Evolutionary conservation across 2,888 invertebrate species (phyloP), one percentile per base, ranked within the genome.

Genomic region (Periphyllus acericola): DNA sequence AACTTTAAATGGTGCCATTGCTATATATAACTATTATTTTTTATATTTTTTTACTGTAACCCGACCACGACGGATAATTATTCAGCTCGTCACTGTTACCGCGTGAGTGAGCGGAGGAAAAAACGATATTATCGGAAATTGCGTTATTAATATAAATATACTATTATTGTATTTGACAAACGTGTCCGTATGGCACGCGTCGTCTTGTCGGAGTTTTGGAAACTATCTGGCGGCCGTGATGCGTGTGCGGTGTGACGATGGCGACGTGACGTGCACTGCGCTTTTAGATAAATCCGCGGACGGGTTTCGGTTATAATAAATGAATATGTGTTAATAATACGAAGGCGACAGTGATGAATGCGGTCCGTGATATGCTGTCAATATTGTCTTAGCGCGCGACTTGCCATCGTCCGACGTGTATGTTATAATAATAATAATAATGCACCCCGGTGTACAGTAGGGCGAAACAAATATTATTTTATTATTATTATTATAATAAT

Each of bases 281-380:
- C n/a, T 34, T 34, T 8, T 25, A 55, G 79, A 79, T 60, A 79
- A 79, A 60, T 34, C n/a, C n/a, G n/a, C 55, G 19, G 34, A 79
- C 55, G 79, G 79, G 25, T 60, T 60, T 29, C 52, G 32, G 52
- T n/a, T 52, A n/a, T n/a, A n/a, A n/a, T n/a, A n/a, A n/a, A n/a
- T n/a, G n/a, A n/a, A n/a, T 52, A 78, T 34, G 79, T n/a, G 60
- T 80, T 36, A 21, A 66, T 68, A 68, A 36, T 36, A 68, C n/a
- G n/a, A n/a, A 40, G 29, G 29, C 11, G 66, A 81, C 80, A 66
- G 66, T 81, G 66, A 81, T 36, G 36, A 81, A 81, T 40, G 66
- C 36, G 66, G 40, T 40, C 40, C 80, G 34, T n/a, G 34, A 60
- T 60, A 79, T 81, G 68, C n/a, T 40, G 40, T 29, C 36, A 81